Percentiles rank a stretch among this genome's conserved stretches.
These are phyloP conservation scores for Cyphomyrmex costatus DNA, from an alignment of 1,140 invertebrate genomes.

Conservation along the genomic window DNA sequence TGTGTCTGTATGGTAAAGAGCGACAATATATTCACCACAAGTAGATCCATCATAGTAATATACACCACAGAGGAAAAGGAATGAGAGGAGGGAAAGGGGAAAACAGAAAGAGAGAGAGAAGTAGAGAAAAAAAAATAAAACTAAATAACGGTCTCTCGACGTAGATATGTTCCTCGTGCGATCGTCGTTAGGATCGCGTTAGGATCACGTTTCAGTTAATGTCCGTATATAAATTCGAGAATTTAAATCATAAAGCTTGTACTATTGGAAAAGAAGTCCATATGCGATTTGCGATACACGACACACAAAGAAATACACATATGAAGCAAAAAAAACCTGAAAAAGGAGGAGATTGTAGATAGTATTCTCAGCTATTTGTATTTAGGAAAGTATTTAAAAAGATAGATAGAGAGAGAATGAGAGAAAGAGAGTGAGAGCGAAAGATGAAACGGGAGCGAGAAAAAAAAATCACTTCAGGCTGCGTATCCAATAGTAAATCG, in stretches of 20 bases:
- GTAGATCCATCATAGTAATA: slow-evolving; percentile 68
- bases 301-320: not conserved
- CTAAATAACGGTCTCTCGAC: slow-evolving; percentile 51
- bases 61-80: slow-evolving; percentile 8
- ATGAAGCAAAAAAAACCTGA: not conserved
- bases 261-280: slow-evolving; percentile 49
- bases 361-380: slow-evolving; percentile 55
- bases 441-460: not conserved
- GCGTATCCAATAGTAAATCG: slow-evolving; percentile 53
- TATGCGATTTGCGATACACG: not conserved
- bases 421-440: not conserved
- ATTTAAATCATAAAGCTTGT: slow-evolving; percentile 62
- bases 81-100: not conserved
- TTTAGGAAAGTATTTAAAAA: slow-evolving; percentile 50
- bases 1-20: slow-evolving; percentile 78
- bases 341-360: slow-evolving; percentile 19
- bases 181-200: slow-evolving; percentile 53
- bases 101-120: not conserved
- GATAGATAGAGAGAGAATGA: not conserved
- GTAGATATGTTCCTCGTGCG: slow-evolving; percentile 58
- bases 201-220: slow-evolving; percentile 39
- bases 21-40: slow-evolving; percentile 77
- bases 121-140: not conserved
- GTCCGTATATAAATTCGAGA: slow-evolving; percentile 1
- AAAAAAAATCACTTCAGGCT: slow-evolving; percentile 18